Evolutionary conservation across 2,797 vertebrate genomes (phyloP).

Genomic region (Pelobates cultripes): DNA sequence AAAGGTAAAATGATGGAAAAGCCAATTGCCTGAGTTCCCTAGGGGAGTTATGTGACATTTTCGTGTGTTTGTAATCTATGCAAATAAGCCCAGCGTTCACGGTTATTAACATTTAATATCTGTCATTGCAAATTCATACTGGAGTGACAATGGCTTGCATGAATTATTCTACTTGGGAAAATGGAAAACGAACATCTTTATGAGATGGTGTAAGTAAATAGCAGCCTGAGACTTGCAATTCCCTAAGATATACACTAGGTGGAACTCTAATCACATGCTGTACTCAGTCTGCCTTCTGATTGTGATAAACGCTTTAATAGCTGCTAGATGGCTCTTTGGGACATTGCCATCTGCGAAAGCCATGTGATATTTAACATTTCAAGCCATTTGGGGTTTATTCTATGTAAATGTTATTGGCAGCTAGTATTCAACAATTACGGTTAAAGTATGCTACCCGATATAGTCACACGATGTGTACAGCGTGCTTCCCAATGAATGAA

Average conservation of each 20-base stretch:
- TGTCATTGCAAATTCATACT: constrained; percentile 45
- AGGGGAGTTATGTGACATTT: constrained; percentile 38
- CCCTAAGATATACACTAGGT: constrained; percentile 5
- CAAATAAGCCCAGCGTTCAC: constrained; percentile 39
- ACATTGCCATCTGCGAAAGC: constrained; percentile 13
- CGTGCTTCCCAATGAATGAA: too few relatives aligned
- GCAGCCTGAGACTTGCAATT: not conserved
- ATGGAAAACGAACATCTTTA: not conserved
- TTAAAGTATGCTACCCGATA: constrained; percentile 10
- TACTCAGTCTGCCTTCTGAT: not conserved
- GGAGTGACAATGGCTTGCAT: constrained; percentile 24
- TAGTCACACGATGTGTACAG: not conserved
- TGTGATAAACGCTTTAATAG: not conserved
- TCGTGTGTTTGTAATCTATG: constrained; percentile 37
- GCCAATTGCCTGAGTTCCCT: not conserved
- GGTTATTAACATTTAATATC: constrained; percentile 46
- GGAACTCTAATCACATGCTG: not conserved
- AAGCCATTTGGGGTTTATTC: constrained; percentile 4
- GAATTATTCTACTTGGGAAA: constrained; percentile 24
- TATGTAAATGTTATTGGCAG: constrained; percentile 28
- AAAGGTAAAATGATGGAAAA: not conserved
- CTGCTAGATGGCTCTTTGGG: not conserved
- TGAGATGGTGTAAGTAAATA: too few relatives aligned
- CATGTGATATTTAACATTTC: not conserved
- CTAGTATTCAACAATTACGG: constrained; percentile 11